Base-by-base conservation (phyloP, 2,797 vertebrate species). In the Babyrousa celebensis region DNA sequence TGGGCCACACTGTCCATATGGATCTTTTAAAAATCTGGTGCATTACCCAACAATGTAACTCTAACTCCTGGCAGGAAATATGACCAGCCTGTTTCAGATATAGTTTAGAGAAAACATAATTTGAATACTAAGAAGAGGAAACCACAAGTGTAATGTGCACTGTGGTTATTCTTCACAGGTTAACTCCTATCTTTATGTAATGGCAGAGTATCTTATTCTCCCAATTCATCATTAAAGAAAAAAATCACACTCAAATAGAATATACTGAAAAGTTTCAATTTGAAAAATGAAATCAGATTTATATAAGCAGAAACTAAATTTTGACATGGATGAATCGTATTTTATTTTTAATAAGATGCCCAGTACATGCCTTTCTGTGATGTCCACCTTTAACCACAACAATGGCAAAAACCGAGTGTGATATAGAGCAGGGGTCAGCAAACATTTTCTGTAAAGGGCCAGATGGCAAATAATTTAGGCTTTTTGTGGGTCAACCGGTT, bases 271-370 rank as follows among this genome's bases (percentile, higher is more conserved):
- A 90, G 14, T 18, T 3, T 63, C 27, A 36, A 32, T 86, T 36
- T 92, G 79, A 83, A 93, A 97, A 95, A 23, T 1, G 7, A 97
- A 90, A 78, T 78, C 25, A 78, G 62, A 67, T 78, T 91, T n/a
- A 84, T 48, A 54, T 82, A 90, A 27, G 70, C 32, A 93, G 18
- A 56, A 97, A 74, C 15, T 52, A 72, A 70, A 71, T 77, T 89
- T 94, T 88, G 62, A 67, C 12, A 27, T 11, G 12, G 36, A 54
- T 94, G 93, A 86, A 9, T 17, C 7, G 3, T 82, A 80, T 82
- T 85, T 80, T 21, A 77, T 60, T 89, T 56, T 71, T 58, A 32
- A n/a, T 48, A 91, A 14, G 29, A 63, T 43, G 5, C 48, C 18
- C 36, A 58, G 87, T 65, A 11, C 36, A 32, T 77, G 67, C 77